phyloP scores from a whole-genome alignment of 2,888 invertebrate species.

The Rhopalosiphum nymphaeae region DNA sequence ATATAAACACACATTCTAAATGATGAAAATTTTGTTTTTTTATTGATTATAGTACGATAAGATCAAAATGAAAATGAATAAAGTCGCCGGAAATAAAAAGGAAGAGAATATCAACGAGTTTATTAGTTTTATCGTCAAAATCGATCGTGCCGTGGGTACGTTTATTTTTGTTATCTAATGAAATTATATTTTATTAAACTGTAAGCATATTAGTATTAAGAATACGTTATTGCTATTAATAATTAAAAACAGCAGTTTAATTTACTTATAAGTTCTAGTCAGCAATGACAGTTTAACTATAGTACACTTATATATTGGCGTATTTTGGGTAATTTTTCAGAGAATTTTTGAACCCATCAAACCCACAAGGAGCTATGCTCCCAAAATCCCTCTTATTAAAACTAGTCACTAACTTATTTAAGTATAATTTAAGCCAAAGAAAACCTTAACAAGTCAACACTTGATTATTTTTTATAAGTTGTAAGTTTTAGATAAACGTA shows the following conservation, averaged over 20 bases:
- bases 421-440: too few species aligned
- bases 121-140: constrained; percentile 39
- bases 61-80: constrained; percentile 39
- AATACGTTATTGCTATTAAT: neutral
- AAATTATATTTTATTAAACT: neutral
- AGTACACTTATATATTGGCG: neutral
- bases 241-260: neutral
- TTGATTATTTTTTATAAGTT: too few species aligned
- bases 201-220: neutral
- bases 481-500: too few species aligned
- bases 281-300: neutral
- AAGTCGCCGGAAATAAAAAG: neutral
- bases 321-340: neutral
- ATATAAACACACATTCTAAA: neutral
- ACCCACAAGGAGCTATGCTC: neutral
- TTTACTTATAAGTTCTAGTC: neutral
- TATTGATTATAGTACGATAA: constrained; percentile 10
- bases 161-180: neutral
- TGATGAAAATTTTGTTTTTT: neutral
- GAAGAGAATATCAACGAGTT: neutral
- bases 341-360: neutral
- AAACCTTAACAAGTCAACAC: too few species aligned
- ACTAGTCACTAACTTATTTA: too few species aligned
- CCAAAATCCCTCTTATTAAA: too few species aligned
- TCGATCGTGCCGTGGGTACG: constrained; percentile 32